Conservation (phyloP, 2,888 invertebrate species). For the Pediacus dermestoides region DNA sequence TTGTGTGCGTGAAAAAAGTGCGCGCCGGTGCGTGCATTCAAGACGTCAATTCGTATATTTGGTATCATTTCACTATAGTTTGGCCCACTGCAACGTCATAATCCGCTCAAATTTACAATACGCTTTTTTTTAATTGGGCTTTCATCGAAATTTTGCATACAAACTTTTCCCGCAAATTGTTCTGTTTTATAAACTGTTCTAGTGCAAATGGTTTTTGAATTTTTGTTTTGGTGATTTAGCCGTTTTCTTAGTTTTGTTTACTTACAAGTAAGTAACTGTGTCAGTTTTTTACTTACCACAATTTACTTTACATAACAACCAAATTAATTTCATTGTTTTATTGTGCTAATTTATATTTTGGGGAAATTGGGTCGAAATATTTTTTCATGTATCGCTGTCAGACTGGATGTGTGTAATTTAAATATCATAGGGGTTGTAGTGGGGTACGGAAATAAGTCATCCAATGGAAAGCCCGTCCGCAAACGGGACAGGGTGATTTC, state of each 20-base stretch:
- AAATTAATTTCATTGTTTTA: too few relatives aligned
- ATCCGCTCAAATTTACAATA: conserved; percentile 20
- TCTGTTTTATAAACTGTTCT: conserved; percentile 5
- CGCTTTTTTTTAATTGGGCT: conserved; percentile 13
- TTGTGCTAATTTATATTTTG: too few relatives aligned
- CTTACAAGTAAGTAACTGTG: too few relatives aligned
- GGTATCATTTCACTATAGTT: conserved; percentile 29
- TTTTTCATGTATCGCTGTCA: conserved; percentile 13
- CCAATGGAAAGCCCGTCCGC: conserved; percentile 43
- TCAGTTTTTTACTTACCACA: too few relatives aligned
- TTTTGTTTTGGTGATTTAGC: conserved; percentile 18
- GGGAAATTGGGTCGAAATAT: conserved; percentile 17
- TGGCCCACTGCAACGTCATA: conserved; percentile 31
- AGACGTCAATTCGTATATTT: conserved; percentile 21
- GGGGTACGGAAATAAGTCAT: conserved; percentile 32
- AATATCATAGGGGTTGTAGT: conserved; percentile 32
- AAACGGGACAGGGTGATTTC: conserved; percentile 46
- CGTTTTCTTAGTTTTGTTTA: too few relatives aligned
- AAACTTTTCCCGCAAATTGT: conserved; percentile 8
- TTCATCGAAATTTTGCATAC: not conserved
- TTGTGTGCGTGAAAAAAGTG: conserved; percentile 43
- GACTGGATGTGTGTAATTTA: conserved; percentile 27
- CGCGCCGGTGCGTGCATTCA: conserved; percentile 38
- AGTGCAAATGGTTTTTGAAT: conserved; percentile 19
- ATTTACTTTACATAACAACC: too few relatives aligned